Conservation (phyloP, 2,888 invertebrate genomes). For the Lissonota sp. region DNA sequence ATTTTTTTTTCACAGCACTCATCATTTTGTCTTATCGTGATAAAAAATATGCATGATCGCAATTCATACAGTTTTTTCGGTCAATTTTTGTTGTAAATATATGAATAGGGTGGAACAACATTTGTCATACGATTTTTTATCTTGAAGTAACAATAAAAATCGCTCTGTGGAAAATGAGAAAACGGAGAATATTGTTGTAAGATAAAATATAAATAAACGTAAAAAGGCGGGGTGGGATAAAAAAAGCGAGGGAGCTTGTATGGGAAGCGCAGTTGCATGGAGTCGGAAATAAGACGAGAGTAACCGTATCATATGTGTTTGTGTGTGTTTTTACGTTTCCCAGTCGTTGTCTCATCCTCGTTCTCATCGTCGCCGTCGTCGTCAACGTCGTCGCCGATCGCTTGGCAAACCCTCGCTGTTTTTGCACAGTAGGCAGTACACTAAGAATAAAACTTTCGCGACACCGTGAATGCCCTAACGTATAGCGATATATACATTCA, state of each 20-base stretch:
- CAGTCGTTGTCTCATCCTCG: constrained; percentile 5
- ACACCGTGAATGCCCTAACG: constrained; percentile 48
- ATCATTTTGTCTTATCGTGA: too few relatives aligned
- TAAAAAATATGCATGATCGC: too few relatives aligned
- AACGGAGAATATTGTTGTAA: too few relatives aligned
- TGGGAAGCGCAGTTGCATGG: constrained; percentile 32
- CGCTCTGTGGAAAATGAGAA: too few relatives aligned
- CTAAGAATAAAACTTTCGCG: constrained; percentile 65
- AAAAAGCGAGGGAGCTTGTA: constrained; percentile 23
- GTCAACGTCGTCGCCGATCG: constrained; percentile 52
- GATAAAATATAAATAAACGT: too few relatives aligned
- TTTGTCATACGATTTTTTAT: too few relatives aligned
- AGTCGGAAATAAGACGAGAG: constrained; percentile 56
- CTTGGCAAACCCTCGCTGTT: constrained; percentile 56
- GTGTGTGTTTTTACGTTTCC: constrained; percentile 19
- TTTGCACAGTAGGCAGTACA: constrained; percentile 50
- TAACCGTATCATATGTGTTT: constrained; percentile 1
- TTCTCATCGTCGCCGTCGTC: constrained; percentile 19
- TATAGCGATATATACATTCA: neutral
- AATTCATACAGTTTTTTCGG: too few relatives aligned
- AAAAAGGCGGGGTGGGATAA: constrained; percentile 14
- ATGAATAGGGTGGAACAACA: too few relatives aligned
- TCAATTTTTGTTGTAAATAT: too few relatives aligned
- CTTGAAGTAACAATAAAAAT: too few relatives aligned
- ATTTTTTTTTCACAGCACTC: too few relatives aligned